Base-by-base conservation (phyloP, 2,888 invertebrate species). In the Apomyelois bistriatella region DNA sequence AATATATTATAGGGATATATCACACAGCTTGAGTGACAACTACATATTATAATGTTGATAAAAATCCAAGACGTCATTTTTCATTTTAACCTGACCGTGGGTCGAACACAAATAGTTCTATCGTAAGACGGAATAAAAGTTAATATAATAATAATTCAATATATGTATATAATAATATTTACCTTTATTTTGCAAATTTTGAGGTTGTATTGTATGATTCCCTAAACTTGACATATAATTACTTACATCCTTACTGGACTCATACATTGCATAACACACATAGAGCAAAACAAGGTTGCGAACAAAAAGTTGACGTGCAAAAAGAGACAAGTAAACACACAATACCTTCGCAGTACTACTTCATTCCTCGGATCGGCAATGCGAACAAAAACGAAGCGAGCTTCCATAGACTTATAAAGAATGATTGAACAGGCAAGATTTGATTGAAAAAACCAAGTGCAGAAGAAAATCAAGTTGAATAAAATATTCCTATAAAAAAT, bases 301-400 rank as follows among this genome's bases (percentile, higher is more conserved):
- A 16, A 56, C 60, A 83, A 85, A 81, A 86, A 82, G 69, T 74
- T 75, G 77, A 79, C 74, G 71, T 68, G 70, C 71, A 52, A 55
- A 41, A 70, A 79, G 79, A 72, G 64, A 62, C 65, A 69, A 68
- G 76, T 79, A 85, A 85, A 83, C 83, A 88, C 86, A 88, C 85
- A 87, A 88, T 88, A 82, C 79, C 80, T 64, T 71, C 68, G 76
- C 79, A 71, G 86, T 85, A 85, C 85, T 87, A 85, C 87, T 87
- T 84, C 89, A 89, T 90, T 90, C 89, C 85, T 60, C 57, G 57
- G 65, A 64, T 54, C 60, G 66, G 70, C 74, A 69, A 79, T 76
- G 77, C 80, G 82, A 81, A 71, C 82, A 88, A 89, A 88, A 88
- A 88, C 80, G 76, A 79, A 75, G 43, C 50, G 52, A 37, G 46